Base-by-base conservation (phyloP, 1,140 invertebrate genomes). In the Rhizoglyphus robini region DNA sequence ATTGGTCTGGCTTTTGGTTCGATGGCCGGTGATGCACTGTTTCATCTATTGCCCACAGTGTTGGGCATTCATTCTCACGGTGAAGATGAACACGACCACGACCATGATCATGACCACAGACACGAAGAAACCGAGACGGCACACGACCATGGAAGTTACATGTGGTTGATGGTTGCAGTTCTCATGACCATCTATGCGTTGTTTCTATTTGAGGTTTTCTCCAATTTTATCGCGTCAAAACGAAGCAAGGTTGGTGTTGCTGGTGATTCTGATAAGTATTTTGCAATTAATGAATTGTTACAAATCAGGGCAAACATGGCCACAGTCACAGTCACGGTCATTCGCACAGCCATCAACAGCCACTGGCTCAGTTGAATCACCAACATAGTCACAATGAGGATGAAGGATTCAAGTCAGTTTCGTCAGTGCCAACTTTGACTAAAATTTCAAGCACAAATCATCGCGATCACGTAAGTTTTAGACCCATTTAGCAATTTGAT, bases 1-100 rank as follows among this genome's bases (percentile, higher is more conserved):
- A 69, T 77, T 18, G 78, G 74, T 11, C 68, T 80, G 23, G 77
- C 76, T 36, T 76, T 78, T n/a, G 77, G 78, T 4, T 76, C 76
- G 1, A 66, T 80, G 25, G 65, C 71, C 46, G 73, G 75, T 11
- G 78, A 79, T 68, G 74, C 78, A 31, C 20, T 80, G 0, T 64
- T 79, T 0, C 78, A 80, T 72, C 72, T 80, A 1, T 71, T 79
- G 27, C 78, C 78, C 18, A 48, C 74, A 71, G 70, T 71, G 13
- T 66, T 74, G 47, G 73, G 72, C 11, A 32, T 72, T 36, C 68
- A 69, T 48, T 67, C 57, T 2, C 68, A 69, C 46, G 67, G 63
- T 1, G 68, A 71, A 15, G 65, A 65, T 4, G 68, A 62, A 11
- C 49, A 18, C 27, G 25, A 63, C 30, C 18, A 66, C 57, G 3